Conservation (phyloP, 2,888 invertebrate species). For the Erynnis tages region DNA sequence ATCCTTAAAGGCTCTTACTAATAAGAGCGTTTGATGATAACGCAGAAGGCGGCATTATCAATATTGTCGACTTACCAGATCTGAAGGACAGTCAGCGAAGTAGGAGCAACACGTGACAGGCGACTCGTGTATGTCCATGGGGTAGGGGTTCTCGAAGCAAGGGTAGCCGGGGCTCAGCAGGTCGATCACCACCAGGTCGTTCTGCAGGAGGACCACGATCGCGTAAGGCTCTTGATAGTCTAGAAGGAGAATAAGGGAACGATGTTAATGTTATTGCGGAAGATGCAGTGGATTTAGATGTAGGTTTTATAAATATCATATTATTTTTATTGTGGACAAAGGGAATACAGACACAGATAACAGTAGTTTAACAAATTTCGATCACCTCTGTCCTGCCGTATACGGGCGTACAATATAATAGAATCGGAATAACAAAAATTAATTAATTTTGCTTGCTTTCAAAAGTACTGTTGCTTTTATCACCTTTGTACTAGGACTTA, state of each 20-base stretch:
- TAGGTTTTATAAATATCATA: too few species aligned
- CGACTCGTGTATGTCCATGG: conserved; percentile 99
- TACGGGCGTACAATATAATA: neutral
- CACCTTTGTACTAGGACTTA: too few species aligned
- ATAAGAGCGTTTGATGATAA: too few species aligned
- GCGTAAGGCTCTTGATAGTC: conserved; percentile 99
- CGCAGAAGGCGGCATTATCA: too few species aligned
- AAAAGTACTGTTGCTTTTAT: too few species aligned
- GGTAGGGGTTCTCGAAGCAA: conserved; percentile 99
- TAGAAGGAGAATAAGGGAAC: conserved; percentile 62
- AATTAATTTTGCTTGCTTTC: too few species aligned
- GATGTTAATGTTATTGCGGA: neutral
- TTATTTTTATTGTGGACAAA: neutral
- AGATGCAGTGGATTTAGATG: too few species aligned
- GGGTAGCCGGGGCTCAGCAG: conserved; percentile 97
- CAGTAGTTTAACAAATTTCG: too few species aligned
- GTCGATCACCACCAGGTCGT: conserved; percentile 99
- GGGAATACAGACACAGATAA: too few species aligned
- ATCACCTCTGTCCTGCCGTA: too few species aligned
- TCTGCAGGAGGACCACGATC: conserved; percentile 97
- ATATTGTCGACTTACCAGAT: conserved; percentile 85
- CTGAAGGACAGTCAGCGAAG: conserved; percentile 98
- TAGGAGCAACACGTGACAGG: conserved; percentile 98
- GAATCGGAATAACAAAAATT: neutral
- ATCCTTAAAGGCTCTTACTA: too few species aligned